A percentile compares a stretch with the other conserved stretches of the same genome.
These are phyloP conservation scores for Campoplex capitator DNA, from an alignment of 2,888 invertebrate genomes.

Conservation along the genomic window DNA sequence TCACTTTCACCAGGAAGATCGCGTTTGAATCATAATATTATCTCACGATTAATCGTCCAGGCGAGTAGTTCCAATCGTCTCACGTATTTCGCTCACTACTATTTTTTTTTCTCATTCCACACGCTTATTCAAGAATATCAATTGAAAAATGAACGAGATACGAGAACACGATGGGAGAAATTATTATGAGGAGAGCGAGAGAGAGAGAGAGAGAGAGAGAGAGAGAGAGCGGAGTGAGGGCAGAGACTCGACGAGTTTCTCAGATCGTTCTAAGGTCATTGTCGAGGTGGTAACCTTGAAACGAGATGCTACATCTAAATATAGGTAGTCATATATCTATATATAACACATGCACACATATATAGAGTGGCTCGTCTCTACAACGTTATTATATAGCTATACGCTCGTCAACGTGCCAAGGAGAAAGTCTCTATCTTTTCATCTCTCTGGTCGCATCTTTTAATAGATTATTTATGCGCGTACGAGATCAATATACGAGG, in stretches of 20 bases:
- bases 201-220: constrained; percentile 27
- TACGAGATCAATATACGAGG: background rate
- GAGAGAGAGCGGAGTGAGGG: constrained; percentile 42
- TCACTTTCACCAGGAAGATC: constrained; percentile 19
- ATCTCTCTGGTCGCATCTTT: background rate
- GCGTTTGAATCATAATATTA: background rate
- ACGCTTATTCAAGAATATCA: background rate
- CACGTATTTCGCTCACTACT: background rate
- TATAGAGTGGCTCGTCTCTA: background rate
- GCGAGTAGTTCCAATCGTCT: background rate
- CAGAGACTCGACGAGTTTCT: constrained; percentile 46
- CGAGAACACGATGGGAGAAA: constrained; percentile 4
- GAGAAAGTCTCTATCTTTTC: constrained; percentile 6
- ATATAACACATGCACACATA: background rate
- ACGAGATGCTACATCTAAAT: constrained; percentile 39
- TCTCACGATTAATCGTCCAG: constrained; percentile 5
- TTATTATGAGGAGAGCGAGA: background rate
- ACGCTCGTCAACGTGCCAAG: background rate
- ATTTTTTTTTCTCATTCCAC: background rate
- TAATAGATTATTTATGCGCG: background rate
- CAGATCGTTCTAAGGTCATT: constrained; percentile 18
- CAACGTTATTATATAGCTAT: background rate
- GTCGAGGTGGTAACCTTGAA: constrained; percentile 59
- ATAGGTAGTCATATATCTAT: background rate
- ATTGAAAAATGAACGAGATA: background rate